phyloP scores from a whole-genome alignment of 2,888 invertebrate genomes.

The Athalia rosae region DNA sequence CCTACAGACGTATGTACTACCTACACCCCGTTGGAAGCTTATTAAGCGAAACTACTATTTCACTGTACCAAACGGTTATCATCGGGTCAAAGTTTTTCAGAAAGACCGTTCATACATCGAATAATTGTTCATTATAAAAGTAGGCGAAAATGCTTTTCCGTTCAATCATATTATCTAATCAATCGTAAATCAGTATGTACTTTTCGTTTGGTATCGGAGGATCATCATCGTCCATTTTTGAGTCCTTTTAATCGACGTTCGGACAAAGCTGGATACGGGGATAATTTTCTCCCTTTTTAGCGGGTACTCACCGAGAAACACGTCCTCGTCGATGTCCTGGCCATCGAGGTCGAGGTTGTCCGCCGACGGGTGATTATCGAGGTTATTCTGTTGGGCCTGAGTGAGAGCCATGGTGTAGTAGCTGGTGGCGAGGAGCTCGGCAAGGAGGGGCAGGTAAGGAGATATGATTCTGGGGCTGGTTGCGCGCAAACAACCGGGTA shows the following conservation, averaged over 20 bases:
- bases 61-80: too few relatives aligned
- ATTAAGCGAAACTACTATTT: too few relatives aligned
- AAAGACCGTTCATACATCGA: too few relatives aligned
- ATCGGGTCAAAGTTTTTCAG: too few relatives aligned
- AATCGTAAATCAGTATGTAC: neutral
- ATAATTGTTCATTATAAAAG: too few relatives aligned
- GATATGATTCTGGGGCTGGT: slow-evolving; percentile 67
- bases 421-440: slow-evolving; percentile 68
- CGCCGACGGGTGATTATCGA: slow-evolving; percentile 61
- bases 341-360: slow-evolving; percentile 64
- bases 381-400: slow-evolving; percentile 59
- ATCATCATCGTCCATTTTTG: too few relatives aligned
- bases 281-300: neutral
- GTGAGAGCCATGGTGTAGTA: slow-evolving; percentile 58
- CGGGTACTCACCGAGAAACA: slow-evolving; percentile 67
- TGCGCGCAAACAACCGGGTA: slow-evolving; percentile 70
- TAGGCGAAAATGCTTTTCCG: slow-evolving; percentile 3
- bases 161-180: neutral
- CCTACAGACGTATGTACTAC: slow-evolving; percentile 13
- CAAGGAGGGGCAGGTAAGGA: slow-evolving; percentile 68
- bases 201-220: too few relatives aligned
- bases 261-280: neutral
- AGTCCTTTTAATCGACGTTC: neutral
- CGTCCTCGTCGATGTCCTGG: slow-evolving; percentile 68
- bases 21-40: slow-evolving; percentile 1